phyloP scores from a whole-genome alignment of 2,113 vertebrate species.

The Myanophis thanlyinensis region DNA sequence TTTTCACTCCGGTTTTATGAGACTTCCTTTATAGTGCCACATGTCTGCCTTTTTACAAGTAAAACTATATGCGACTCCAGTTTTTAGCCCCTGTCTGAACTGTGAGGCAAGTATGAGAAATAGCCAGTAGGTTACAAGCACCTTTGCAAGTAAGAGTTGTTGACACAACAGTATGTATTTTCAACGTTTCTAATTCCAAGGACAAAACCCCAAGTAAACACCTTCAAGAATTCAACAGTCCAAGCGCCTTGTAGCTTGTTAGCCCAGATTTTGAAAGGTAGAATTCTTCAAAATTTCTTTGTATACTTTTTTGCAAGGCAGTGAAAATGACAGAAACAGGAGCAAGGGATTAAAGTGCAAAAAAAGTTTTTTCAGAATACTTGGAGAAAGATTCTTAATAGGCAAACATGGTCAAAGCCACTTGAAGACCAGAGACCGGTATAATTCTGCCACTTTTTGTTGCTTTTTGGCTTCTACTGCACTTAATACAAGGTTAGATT shows the following conservation, averaged over 20 bases:
- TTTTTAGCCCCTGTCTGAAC: neutral
- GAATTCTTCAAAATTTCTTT: slow-evolving; percentile 24
- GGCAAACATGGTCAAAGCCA: slow-evolving; percentile 21
- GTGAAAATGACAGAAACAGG: slow-evolving; percentile 16
- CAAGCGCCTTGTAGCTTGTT: neutral
- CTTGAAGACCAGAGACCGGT: slow-evolving; percentile 35
- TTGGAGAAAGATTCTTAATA: slow-evolving; percentile 41
- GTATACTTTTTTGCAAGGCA: slow-evolving; percentile 45
- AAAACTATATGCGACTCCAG: neutral
- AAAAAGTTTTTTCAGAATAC: slow-evolving; percentile 35
- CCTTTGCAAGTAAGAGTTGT: slow-evolving; percentile 1
- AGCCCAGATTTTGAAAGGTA: slow-evolving; percentile 2
- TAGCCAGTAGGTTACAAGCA: neutral
- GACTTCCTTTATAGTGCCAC: neutral
- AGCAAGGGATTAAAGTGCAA: slow-evolving; percentile 31
- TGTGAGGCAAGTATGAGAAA: neutral
- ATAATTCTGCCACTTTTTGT: slow-evolving; percentile 27
- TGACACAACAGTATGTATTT: neutral
- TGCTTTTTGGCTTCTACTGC: slow-evolving; percentile 3
- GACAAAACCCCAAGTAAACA: neutral
- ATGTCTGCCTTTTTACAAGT: neutral
- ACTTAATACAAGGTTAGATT: slow-evolving; percentile 62
- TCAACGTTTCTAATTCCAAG: neutral
- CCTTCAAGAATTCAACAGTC: neutral
- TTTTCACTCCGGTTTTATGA: neutral